Evolutionary conservation across 2,888 invertebrate species (phyloP), one percentile per base, ranked within the genome.

Genomic region (Shargacucullia verbasci): DNA sequence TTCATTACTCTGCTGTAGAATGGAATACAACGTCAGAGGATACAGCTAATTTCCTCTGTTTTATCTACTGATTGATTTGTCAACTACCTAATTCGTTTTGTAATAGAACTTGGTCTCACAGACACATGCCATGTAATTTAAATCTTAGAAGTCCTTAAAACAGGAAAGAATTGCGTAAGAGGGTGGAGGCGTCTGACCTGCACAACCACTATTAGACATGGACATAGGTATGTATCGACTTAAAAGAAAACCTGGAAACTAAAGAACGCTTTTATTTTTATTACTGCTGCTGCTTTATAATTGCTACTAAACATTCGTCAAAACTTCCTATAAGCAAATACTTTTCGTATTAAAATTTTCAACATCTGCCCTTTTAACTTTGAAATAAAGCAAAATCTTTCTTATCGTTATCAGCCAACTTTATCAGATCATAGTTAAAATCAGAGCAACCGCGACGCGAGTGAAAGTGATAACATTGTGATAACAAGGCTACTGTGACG

Each of bases 401-500:
- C 15, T 34, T 39, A 55, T 43, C 25, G 27, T 48, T 54, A 59
- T 70, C 56, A 52, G 41, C 7, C 10, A 29, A 44, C 31, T n/a
- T 65, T 57, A 70, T 70, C 58, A 61, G 25, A 44, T 70, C 50
- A 59, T 61, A 46, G 31, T 67, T 59, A 61, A 61, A 69, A 63
- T 70, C 67, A 58, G 45, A 43, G 53, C 9, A 12, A 34, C 31
- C 31, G 15, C 20, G n/a, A 34, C 34, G 41, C 31, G 50, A 63
- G 82, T 75, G 85, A 84, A 84, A 84, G 85, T 80, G 78, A 83
- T 82, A 79, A 78, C 64, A 59, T 48, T 70, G 46, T 59, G 73
- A 66, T 64, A 76, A 63, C 49, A 58, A 20, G 33, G 46, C 54
- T 73, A 56, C 57, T 13, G 47, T 5, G 72, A 72, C 69, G 76